These are phyloP conservation scores for Chiroxiphia lanceolata DNA, from an alignment of 2,797 vertebrate species.

Conservation along the genomic window DNA sequence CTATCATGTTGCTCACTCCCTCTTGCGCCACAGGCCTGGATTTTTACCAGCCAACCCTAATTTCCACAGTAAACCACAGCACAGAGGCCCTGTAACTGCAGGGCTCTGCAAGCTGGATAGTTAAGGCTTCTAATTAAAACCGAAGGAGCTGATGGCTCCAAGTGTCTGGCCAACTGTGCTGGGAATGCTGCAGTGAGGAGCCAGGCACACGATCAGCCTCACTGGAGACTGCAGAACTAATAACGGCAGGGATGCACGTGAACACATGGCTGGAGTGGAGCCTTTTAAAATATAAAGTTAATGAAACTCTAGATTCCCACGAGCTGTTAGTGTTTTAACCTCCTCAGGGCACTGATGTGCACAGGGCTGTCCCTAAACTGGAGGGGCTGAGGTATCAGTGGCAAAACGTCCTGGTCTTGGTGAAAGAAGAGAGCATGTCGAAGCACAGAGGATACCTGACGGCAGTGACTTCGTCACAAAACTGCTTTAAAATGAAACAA, in stretches of 20 bases:
- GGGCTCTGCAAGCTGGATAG: fast-evolving
- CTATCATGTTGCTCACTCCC: neutral
- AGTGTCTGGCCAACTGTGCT: fast-evolving
- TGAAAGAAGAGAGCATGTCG: fast-evolving
- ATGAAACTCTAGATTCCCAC: neutral
- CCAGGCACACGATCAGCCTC: fast-evolving
- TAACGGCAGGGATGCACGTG: fast-evolving
- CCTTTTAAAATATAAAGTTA: neutral
- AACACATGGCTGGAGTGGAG: neutral
- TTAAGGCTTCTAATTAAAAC: neutral
- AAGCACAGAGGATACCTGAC: neutral
- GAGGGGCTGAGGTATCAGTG: neutral
- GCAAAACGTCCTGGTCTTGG: fast-evolving
- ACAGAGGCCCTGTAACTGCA: neutral
- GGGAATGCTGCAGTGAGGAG: neutral
- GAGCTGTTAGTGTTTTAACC: neutral
- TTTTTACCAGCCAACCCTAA: neutral
- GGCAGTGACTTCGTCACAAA: neutral
- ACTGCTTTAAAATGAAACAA: neutral
- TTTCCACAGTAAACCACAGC: neutral
- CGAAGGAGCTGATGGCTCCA: neutral
- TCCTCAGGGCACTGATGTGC: fast-evolving
- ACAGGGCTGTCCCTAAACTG: fast-evolving
- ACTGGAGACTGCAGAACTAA: too few relatives aligned
- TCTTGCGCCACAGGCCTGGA: neutral